Conservation (phyloP, 2,888 invertebrate species). For the Agrochola macilenta region DNA sequence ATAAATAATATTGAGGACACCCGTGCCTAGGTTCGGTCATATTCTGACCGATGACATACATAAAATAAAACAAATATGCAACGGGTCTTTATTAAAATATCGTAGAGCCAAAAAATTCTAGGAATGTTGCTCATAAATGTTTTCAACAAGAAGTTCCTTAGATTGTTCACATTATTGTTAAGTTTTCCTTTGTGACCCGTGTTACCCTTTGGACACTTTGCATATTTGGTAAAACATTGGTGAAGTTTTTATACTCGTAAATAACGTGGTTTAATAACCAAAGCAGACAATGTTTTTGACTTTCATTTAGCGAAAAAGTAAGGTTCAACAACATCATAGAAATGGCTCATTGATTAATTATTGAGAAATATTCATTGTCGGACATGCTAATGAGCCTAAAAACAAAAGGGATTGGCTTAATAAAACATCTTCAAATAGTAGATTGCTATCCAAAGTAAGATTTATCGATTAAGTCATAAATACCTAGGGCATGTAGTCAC, state of each 20-base stretch:
- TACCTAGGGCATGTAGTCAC: too few relatives aligned
- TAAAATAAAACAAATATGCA: background rate
- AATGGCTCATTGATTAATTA: too few relatives aligned
- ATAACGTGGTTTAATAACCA: background rate
- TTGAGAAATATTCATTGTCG: background rate
- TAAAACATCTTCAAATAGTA: background rate
- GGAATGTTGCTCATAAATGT: slow-evolving; percentile 25
- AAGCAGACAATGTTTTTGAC: background rate
- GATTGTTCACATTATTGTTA: slow-evolving; percentile 46
- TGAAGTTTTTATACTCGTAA: slow-evolving; percentile 15
- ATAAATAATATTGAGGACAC: background rate
- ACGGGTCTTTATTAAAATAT: slow-evolving; percentile 24
- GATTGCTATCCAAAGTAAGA: too few relatives aligned
- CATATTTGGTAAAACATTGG: slow-evolving; percentile 32
- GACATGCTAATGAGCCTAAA: background rate
- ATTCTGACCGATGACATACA: background rate
- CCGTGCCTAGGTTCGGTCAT: background rate
- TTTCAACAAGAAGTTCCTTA: slow-evolving; percentile 34
- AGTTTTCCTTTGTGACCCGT: slow-evolving; percentile 46
- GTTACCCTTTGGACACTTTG: slow-evolving; percentile 30
- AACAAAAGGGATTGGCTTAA: background rate
- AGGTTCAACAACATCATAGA: too few relatives aligned
- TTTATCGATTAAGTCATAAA: too few relatives aligned
- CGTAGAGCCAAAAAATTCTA: slow-evolving; percentile 7
- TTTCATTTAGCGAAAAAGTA: background rate